A percentile compares a stretch with the other conserved stretches of the same genome.
phyloP scores from a whole-genome alignment of 2,797 vertebrate genomes.

The Enteromius viviparus region DNA sequence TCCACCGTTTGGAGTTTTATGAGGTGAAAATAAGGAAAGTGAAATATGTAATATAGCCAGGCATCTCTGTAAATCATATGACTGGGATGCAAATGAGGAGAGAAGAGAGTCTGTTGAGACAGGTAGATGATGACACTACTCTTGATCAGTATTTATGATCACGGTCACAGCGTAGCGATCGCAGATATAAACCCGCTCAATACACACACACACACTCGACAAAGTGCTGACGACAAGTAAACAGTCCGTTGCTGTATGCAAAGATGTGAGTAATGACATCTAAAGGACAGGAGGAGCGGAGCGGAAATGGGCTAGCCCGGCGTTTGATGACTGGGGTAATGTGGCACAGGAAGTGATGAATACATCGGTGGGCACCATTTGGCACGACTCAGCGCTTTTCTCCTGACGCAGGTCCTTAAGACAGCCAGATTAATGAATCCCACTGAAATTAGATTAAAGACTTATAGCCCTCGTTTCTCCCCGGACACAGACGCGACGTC shows the following conservation, averaged over 20 bases:
- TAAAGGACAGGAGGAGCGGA: constrained; percentile 47
- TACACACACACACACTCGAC: constrained; percentile 35
- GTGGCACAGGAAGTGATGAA: constrained; percentile 60
- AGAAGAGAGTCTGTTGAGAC: constrained; percentile 23
- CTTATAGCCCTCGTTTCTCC: constrained; percentile 41
- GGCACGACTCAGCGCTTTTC: constrained; percentile 56
- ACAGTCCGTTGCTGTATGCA: constrained; percentile 46
- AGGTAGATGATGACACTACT: constrained; percentile 46
- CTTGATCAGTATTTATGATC: constrained; percentile 55
- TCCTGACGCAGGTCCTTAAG: constrained; percentile 46
- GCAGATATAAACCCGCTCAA: constrained; percentile 38
- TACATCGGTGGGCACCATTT: constrained; percentile 49
- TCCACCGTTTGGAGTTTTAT: constrained; percentile 6
- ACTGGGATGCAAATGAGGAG: constrained; percentile 11
- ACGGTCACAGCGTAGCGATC: constrained; percentile 41
- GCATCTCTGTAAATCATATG: constrained; percentile 51
- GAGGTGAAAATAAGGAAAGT: constrained; percentile 22
- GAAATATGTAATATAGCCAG: constrained; percentile 32
- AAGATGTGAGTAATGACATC: constrained; percentile 61
- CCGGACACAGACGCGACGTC: constrained; percentile 15
- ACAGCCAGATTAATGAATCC: constrained; percentile 64
- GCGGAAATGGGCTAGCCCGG: constrained; percentile 54
- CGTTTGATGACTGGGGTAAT: constrained; percentile 57
- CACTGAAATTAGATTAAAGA: constrained; percentile 58
- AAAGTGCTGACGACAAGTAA: constrained; percentile 59